phyloP scores from a whole-genome alignment of 2,888 invertebrate genomes.

The Tyria jacobaeae region DNA sequence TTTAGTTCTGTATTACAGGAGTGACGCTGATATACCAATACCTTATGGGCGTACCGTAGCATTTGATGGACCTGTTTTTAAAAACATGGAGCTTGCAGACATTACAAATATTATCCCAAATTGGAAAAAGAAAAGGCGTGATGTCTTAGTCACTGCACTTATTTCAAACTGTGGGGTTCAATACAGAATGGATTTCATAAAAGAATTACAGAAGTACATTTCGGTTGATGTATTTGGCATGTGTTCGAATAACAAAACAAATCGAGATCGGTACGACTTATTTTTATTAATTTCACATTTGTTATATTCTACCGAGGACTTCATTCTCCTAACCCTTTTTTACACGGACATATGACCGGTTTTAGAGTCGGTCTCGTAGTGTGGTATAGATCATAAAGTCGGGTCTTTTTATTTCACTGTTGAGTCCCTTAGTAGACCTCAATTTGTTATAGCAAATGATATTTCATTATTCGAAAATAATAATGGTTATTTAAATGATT shows the following conservation, averaged over 20 bases:
- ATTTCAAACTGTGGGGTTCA: constrained; percentile 86
- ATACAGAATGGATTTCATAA: constrained; percentile 83
- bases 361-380: too few species aligned
- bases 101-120: constrained; percentile 62
- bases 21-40: constrained; percentile 88
- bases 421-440: too few species aligned
- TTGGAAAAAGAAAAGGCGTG: constrained; percentile 76
- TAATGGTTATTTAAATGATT: too few species aligned
- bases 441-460: too few species aligned
- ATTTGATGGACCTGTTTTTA: constrained; percentile 42
- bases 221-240: constrained; percentile 85
- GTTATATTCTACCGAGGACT: background rate
- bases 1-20: constrained; percentile 76
- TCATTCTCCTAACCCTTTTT: too few species aligned
- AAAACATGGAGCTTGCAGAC: constrained; percentile 21
- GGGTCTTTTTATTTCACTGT: too few species aligned
- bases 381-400: too few species aligned
- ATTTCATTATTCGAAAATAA: too few species aligned
- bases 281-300: background rate
- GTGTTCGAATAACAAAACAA: constrained; percentile 74
- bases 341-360: too few species aligned
- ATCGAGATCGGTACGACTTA: constrained; percentile 7
- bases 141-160: constrained; percentile 83
- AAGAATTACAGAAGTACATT: constrained; percentile 86
- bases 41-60: constrained; percentile 88